A percentile compares a stretch with the other conserved stretches of the same genome.
Evolutionary conservation across 2,888 invertebrate genomes (phyloP).

Genomic region (Lithophane leautieri): DNA sequence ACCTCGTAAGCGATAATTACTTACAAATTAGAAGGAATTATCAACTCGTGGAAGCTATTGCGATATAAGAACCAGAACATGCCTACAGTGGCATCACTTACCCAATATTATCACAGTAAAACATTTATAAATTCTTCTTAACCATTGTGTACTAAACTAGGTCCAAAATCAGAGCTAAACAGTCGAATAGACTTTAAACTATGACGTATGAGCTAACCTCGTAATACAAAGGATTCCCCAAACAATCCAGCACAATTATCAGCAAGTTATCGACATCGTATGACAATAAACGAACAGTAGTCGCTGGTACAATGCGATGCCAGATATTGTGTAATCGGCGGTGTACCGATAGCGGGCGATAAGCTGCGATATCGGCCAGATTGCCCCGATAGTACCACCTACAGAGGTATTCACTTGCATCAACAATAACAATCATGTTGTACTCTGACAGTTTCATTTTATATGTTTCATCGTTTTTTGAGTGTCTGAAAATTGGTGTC

Average conservation of each 20-base stretch:
- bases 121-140: not conserved
- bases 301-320: slow-evolving; percentile 51
- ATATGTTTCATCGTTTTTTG: slow-evolving; percentile 3
- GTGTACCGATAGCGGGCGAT: slow-evolving; percentile 66
- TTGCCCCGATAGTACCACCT: slow-evolving; percentile 56
- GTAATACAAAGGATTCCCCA: slow-evolving; percentile 60
- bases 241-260: slow-evolving; percentile 60
- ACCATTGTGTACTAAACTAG: not conserved
- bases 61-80: slow-evolving; percentile 33
- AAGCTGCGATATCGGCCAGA: slow-evolving; percentile 66
- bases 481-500: slow-evolving; percentile 11
- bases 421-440: slow-evolving; percentile 54
- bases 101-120: not conserved
- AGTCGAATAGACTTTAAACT: slow-evolving; percentile 26
- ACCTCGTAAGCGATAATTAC: slow-evolving; percentile 47
- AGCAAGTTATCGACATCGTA: slow-evolving; percentile 53
- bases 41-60: slow-evolving; percentile 36
- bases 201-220: slow-evolving; percentile 34
- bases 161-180: not conserved
- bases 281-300: slow-evolving; percentile 65
- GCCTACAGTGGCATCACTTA: not conserved
- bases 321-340: slow-evolving; percentile 64
- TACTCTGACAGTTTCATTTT: not conserved
- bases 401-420: slow-evolving; percentile 36
- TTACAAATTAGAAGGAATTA: slow-evolving; percentile 47